These are phyloP conservation scores for Mormyrus hasselquistii DNA, from an alignment of 2,797 vertebrate genomes.

Conservation along the genomic window DNA sequence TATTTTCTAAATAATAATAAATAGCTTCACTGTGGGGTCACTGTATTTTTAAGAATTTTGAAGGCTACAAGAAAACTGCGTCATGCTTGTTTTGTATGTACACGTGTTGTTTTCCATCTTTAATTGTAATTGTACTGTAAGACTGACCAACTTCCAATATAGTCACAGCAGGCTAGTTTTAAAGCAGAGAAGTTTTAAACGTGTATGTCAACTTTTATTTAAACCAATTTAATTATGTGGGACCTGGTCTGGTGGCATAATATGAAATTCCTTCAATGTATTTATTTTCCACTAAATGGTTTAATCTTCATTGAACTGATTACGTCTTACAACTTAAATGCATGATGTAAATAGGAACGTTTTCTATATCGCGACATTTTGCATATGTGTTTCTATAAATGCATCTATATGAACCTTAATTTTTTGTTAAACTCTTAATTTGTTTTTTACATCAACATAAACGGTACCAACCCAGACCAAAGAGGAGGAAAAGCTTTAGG, in stretches of 20 bases:
- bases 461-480: not conserved
- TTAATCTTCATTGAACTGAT: not conserved
- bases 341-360: not conserved
- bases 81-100: not conserved
- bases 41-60: not conserved
- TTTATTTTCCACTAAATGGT: constrained; percentile 2
- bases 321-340: not conserved
- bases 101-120: not conserved
- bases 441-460: not conserved
- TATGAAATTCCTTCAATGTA: not conserved
- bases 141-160: not conserved
- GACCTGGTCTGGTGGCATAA: not conserved
- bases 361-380: not conserved
- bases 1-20: not conserved
- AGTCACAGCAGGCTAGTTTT: not conserved
- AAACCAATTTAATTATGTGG: not conserved
- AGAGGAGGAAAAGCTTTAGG: not conserved
- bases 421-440: not conserved
- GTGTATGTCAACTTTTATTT: not conserved
- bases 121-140: not conserved
- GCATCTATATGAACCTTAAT: not conserved
- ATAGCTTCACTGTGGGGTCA: not conserved
- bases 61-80: not conserved
- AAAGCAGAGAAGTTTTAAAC: not conserved
- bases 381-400: not conserved